phyloP scores from a whole-genome alignment of 2,797 vertebrate species.

The Nannoperca obscura region DNA sequence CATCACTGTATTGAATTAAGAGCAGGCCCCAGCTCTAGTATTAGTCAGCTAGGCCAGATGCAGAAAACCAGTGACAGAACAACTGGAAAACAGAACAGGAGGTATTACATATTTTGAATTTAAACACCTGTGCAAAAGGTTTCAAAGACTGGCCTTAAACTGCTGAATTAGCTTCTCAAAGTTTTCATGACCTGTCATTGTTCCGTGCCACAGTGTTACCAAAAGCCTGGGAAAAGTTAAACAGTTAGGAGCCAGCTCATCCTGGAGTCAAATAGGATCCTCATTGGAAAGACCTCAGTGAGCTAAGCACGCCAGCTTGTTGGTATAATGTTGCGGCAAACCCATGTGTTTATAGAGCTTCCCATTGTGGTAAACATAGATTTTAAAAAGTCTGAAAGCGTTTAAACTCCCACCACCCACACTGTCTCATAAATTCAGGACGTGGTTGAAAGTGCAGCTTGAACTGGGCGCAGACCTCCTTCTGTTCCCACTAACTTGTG shows the following conservation, averaged over 20 bases:
- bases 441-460: conserved; percentile 60
- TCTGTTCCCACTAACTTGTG: conserved; percentile 74
- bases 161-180: conserved; percentile 18
- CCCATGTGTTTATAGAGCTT: conserved; percentile 77
- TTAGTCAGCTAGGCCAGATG: conserved; percentile 30
- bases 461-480: conserved; percentile 60
- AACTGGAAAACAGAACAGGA: neutral
- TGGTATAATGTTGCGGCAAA: conserved; percentile 70
- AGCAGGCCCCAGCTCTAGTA: conserved; percentile 10
- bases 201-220: conserved; percentile 36
- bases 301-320: conserved; percentile 44
- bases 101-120: conserved; percentile 16
- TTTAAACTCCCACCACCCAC: conserved; percentile 74
- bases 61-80: conserved; percentile 11
- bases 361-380: conserved; percentile 77
- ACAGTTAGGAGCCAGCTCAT: conserved; percentile 67
- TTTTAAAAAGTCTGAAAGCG: conserved; percentile 74
- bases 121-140: conserved; percentile 13
- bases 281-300: conserved; percentile 47
- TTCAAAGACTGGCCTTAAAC: conserved; percentile 23
- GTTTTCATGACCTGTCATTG: conserved; percentile 27
- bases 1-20: conserved; percentile 31
- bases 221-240: conserved; percentile 73
- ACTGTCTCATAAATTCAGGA: conserved; percentile 70
- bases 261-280: conserved; percentile 35